Percentiles rank a stretch among this genome's conserved stretches.
Conservation (phyloP, 92 coral and sea anemone species). For the Phenganax subtilis region DNA sequence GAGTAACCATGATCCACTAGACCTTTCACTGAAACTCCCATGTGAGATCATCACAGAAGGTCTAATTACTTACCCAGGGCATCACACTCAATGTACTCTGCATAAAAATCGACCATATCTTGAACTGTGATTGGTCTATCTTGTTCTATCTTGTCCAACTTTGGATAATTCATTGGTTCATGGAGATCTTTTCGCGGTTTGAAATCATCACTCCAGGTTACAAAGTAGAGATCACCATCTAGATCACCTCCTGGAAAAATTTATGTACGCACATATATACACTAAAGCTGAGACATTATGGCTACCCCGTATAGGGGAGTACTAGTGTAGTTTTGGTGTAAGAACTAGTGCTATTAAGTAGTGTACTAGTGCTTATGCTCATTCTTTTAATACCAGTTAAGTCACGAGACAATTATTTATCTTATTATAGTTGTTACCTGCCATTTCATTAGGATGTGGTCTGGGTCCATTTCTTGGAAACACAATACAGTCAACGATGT, state of each 20-base stretch:
- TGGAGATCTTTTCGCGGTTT: conserved; percentile 49
- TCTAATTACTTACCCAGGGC: conserved; percentile 44
- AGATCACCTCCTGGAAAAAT: conserved; percentile 77
- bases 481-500: conserved; percentile 87
- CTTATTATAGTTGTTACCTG: conserved; percentile 52
- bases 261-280: neutral
- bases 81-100: conserved; percentile 77
- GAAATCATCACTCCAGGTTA: conserved; percentile 82
- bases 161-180: conserved; percentile 83
- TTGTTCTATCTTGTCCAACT: conserved; percentile 53
- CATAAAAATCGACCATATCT: conserved; percentile 76
- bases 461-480: conserved; percentile 79
- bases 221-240: conserved; percentile 95
- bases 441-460: conserved; percentile 97
- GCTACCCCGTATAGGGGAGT: too few relatives aligned
- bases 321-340: too few relatives aligned
- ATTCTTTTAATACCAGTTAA: neutral
- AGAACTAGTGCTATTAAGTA: too few relatives aligned
- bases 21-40: neutral
- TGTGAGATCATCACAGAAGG: too few relatives aligned
- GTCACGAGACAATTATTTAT: neutral
- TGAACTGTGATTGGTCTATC: conserved; percentile 60
- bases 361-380: neutral
- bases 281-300: neutral
- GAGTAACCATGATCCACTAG: neutral